Conservation (phyloP, 2,113 vertebrate genomes). For the Brienomyrus brachyistius region DNA sequence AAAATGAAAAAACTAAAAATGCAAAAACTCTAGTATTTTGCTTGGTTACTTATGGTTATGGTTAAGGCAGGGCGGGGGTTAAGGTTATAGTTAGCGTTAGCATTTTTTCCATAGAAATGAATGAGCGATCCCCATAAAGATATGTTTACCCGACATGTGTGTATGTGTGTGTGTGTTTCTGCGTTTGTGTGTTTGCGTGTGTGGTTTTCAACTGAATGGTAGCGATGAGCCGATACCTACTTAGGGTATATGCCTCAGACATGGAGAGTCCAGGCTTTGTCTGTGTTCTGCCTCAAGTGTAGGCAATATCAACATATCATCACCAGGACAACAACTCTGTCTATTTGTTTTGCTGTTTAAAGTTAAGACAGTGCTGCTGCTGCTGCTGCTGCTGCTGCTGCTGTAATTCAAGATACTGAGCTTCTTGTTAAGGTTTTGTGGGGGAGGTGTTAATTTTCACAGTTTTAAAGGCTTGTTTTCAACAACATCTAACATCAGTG, state of each 20-base stretch:
- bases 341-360: background rate
- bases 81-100: too few relatives aligned
- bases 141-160: background rate
- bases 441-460: background rate
- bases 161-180: background rate
- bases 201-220: background rate
- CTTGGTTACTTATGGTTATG: too few relatives aligned
- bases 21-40: too few relatives aligned
- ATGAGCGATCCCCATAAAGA: too few relatives aligned
- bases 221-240: background rate
- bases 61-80: too few relatives aligned
- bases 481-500: background rate
- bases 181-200: background rate
- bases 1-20: too few relatives aligned
- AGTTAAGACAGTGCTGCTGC: background rate
- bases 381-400: background rate
- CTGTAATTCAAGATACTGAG: background rate
- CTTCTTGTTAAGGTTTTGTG: background rate
- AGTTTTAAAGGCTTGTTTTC: background rate
- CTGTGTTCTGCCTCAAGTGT: background rate
- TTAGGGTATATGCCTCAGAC: background rate
- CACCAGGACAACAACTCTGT: background rate
- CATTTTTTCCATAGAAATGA: too few relatives aligned
- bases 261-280: background rate
- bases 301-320: background rate